Evolutionary conservation across 2,888 invertebrate species (phyloP).

Genomic region (Eupelmus urozonus): DNA sequence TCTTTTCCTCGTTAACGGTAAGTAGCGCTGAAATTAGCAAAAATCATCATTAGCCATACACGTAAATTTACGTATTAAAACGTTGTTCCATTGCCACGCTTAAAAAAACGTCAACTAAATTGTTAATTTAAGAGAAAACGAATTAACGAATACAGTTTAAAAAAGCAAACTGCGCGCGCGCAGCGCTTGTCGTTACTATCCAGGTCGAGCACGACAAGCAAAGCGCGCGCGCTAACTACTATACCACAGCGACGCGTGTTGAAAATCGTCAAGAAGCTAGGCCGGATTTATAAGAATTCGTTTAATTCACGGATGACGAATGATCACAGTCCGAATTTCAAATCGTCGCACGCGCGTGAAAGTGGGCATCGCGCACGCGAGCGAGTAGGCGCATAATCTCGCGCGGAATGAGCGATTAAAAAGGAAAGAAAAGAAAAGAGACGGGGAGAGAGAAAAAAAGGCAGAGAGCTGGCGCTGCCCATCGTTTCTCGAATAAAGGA

Average conservation of each 20-base stretch:
- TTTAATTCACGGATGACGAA: constrained; percentile 28
- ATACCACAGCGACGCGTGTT: constrained; percentile 4
- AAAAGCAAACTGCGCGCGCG: background rate
- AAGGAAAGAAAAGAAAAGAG: background rate
- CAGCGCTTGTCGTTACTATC: background rate
- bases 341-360: constrained; percentile 62
- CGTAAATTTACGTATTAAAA: too few species aligned
- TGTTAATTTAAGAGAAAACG: background rate
- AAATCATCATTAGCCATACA: too few species aligned
- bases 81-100: background rate
- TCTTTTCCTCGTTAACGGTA: constrained; percentile 17
- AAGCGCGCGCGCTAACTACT: background rate
- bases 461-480: background rate
- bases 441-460: background rate
- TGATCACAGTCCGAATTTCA: constrained; percentile 59
- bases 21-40: too few species aligned
- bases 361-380: constrained; percentile 38
- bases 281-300: background rate
- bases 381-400: background rate
- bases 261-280: constrained; percentile 3
- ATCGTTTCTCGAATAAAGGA: constrained; percentile 45
- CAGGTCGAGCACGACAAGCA: background rate
- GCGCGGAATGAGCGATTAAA: constrained; percentile 9
- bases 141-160: too few species aligned
- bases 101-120: background rate